Evolutionary conservation across 2,113 vertebrate genomes (phyloP), one percentile per base, ranked within the genome.

Genomic region (Megaptera novaeangliae): DNA sequence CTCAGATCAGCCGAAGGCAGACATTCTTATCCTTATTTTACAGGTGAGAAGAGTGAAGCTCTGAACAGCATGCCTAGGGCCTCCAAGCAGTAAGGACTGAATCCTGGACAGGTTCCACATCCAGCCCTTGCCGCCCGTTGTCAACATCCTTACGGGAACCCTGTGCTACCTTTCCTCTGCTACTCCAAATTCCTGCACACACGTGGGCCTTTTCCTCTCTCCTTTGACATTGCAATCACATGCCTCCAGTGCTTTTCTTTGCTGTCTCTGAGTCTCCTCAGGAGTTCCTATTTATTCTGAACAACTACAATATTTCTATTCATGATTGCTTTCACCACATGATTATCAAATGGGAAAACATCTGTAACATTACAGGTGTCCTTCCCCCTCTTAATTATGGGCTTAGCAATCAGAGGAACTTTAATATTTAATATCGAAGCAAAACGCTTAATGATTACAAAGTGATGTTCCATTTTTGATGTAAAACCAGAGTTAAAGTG

Each of bases 351-450:
- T 75, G 36, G 46, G 83, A 82, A 55, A 97, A 84, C 69, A 80
- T 92, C 86, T 96, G 61, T 59, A 91, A 59, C 39, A 41, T n/a
- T 77, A 9, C 8, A 29, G 55, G 29, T 61, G 72, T 95, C 63
- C 44, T 95, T 85, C 29, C 23, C 23, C 75, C 36, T 74, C 72
- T 88, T 96, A 90, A 94, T 92, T 80, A 83, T 92, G 52, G 63
- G 55, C 20, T 94, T 39, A 91, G 87, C 75, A 82, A 87, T 93
- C 77, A 66, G 34, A 83, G 9, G 27, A 96, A 85, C 61, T 81
- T 96, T 95, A 96, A 87, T 96, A 93, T 83, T 95, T 93, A 92
- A 72, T 95, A 74, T 57, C 34, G 81, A 66, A 90, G 61, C 46
- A 89, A 96, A 97, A 85, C 95, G 88, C 86, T 97, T 69, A 78